phyloP scores from a whole-genome alignment of 2,113 vertebrate species.

The Ophthalmotilapia sp. region DNA sequence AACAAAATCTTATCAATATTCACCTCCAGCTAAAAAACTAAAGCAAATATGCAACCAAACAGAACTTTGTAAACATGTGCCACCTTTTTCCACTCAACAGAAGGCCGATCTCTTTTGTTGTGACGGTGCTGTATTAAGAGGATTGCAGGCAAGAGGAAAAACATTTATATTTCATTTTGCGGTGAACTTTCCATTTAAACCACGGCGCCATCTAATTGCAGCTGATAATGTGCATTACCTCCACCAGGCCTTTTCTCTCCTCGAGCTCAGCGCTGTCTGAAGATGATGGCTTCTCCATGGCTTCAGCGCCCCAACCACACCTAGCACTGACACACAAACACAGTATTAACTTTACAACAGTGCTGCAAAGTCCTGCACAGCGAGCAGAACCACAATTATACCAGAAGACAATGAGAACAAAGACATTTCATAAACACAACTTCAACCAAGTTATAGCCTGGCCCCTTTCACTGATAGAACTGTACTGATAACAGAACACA shows the following conservation, averaged over 20 bases:
- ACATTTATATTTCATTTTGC: neutral
- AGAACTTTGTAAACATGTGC: neutral
- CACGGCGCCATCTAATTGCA: rapidly evolving
- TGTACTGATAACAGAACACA: neutral
- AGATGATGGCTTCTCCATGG: conserved; percentile 48
- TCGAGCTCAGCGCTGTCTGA: conserved; percentile 27
- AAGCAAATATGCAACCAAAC: neutral
- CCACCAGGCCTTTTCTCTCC: conserved; percentile 21
- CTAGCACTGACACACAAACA: neutral
- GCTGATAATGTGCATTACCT: conserved; percentile 15
- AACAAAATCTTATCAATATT: neutral
- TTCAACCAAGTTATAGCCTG: neutral
- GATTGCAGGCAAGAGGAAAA: neutral
- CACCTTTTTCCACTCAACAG: neutral
- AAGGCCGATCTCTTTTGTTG: neutral
- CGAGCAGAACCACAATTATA: neutral
- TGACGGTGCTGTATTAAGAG: neutral
- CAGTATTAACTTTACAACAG: neutral
- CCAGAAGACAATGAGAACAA: neutral
- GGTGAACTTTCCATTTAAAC: neutral
- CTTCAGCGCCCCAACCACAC: conserved; percentile 7
- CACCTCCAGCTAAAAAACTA: neutral
- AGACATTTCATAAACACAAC: neutral
- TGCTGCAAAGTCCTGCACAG: neutral
- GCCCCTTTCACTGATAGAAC: neutral